Percentiles rank a stretch among this genome's conserved stretches.
These are phyloP conservation scores for Nudaria mundana DNA, from an alignment of 2,888 invertebrate species.

Conservation along the genomic window DNA sequence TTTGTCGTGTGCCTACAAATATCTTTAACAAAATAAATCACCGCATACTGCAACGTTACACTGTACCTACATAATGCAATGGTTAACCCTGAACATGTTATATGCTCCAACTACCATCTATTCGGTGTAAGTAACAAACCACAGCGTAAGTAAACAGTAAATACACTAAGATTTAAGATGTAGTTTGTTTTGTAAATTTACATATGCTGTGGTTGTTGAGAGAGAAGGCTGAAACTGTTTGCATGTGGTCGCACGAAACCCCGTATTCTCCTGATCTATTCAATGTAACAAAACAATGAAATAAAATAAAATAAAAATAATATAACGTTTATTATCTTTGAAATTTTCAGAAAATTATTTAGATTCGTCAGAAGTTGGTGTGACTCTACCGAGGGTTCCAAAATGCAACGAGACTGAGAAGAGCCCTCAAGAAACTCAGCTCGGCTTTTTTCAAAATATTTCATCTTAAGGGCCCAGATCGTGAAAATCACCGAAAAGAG, in stretches of 20 bases:
- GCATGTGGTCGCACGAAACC: constrained; percentile 58
- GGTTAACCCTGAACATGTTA: background rate
- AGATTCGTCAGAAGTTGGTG: too few relatives aligned
- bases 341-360: too few relatives aligned
- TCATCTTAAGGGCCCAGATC: too few relatives aligned
- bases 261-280: constrained; percentile 74
- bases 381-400: too few relatives aligned
- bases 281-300: constrained; percentile 77
- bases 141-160: constrained; percentile 11
- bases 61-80: background rate
- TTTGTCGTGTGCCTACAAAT: constrained; percentile 50
- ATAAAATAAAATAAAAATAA: too few relatives aligned
- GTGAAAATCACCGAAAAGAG: too few relatives aligned
- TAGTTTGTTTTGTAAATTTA: constrained; percentile 28
- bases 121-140: constrained; percentile 1
- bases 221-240: constrained; percentile 40
- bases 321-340: too few relatives aligned
- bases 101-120: background rate
- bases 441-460: too few relatives aligned
- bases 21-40: constrained; percentile 38
- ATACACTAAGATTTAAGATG: constrained; percentile 19
- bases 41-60: background rate
- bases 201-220: constrained; percentile 38
- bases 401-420: too few relatives aligned
- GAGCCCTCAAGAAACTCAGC: too few relatives aligned